phyloP scores from a whole-genome alignment of 2,797 vertebrate genomes.

The Hipposideros larvatus region DNA sequence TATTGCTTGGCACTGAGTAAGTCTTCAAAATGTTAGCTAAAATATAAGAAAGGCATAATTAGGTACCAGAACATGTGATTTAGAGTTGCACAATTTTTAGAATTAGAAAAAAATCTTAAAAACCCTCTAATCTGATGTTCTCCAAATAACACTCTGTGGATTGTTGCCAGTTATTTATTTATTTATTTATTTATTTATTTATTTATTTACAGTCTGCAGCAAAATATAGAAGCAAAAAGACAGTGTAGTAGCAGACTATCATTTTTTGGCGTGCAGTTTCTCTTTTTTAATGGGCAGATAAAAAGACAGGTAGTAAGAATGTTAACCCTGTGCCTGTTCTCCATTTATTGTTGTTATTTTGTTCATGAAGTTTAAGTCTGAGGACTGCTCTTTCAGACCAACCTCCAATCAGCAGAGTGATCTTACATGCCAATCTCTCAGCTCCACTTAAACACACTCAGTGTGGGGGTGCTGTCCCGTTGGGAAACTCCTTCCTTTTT shows the following conservation, averaged over 20 bases:
- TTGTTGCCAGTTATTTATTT: slow-evolving; percentile 19
- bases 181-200: too few species aligned
- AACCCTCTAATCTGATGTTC: slow-evolving; percentile 45
- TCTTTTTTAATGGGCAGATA: neutral
- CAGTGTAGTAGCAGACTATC: neutral
- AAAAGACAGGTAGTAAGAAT: neutral
- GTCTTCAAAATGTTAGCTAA: slow-evolving; percentile 3
- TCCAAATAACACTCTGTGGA: slow-evolving; percentile 61
- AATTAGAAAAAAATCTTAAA: slow-evolving; percentile 40
- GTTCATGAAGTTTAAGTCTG: neutral
- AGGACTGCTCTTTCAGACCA: neutral
- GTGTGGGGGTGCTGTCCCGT: neutral
- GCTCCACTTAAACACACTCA: neutral
- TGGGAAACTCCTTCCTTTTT: neutral
- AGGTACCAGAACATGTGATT: slow-evolving; percentile 40
- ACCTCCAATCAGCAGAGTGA: neutral
- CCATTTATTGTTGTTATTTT: neutral
- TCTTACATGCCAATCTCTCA: neutral
- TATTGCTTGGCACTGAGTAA: neutral
- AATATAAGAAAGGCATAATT: slow-evolving; percentile 48
- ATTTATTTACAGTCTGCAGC: neutral
- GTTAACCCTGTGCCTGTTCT: neutral
- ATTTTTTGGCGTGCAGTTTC: neutral
- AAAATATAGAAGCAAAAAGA: slow-evolving; percentile 38
- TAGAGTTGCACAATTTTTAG: slow-evolving; percentile 41